Evolutionary conservation across 2,797 vertebrate species (phyloP).

Genomic region (Prunella strophiata): DNA sequence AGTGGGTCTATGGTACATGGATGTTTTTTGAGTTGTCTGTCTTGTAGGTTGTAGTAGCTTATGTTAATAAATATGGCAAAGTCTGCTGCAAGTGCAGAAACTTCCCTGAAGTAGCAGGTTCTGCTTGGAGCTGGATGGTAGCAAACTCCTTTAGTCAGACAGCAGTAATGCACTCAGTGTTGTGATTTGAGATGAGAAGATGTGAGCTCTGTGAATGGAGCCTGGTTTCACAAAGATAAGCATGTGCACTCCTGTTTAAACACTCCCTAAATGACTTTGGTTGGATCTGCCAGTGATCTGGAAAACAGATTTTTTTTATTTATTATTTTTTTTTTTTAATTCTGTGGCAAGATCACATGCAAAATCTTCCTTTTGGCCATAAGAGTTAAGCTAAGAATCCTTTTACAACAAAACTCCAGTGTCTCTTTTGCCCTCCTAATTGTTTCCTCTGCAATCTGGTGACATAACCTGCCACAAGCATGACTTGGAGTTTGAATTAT

Average conservation of each 20-base stretch:
- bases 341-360: not conserved
- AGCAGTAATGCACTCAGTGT: not conserved
- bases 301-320: not conserved
- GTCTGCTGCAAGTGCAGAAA: not conserved
- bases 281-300: not conserved
- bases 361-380: not conserved
- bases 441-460: not conserved
- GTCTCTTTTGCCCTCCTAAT: not conserved
- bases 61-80: not conserved
- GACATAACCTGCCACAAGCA: not conserved
- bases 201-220: rapidly evolving
- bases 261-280: not conserved
- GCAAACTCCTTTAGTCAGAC: not conserved
- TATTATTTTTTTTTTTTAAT: not conserved
- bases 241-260: not conserved
- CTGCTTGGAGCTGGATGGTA: not conserved
- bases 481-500: not conserved
- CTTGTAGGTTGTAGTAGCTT: not conserved
- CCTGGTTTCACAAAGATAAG: not conserved
- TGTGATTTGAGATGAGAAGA: not conserved
- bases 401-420: not conserved
- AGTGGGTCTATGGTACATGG: not conserved
- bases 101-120: not conserved
- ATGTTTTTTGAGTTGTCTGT: not conserved
- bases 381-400: not conserved